Base-by-base conservation (phyloP, 2,797 vertebrate species). In the Phyllotis vaccarum region DNA sequence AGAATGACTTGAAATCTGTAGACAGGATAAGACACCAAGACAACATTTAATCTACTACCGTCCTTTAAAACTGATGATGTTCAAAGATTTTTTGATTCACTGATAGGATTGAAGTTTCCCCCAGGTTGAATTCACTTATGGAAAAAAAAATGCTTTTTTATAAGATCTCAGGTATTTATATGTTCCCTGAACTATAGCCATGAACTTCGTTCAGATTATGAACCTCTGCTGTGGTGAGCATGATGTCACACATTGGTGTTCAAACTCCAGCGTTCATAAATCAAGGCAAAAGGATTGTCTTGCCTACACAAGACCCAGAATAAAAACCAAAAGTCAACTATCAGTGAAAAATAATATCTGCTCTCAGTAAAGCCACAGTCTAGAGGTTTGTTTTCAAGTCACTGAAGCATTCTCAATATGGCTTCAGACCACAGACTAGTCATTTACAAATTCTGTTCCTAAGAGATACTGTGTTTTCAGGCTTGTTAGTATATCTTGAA, bases 141-240 rank as follows among this genome's bases (percentile, higher is more conserved):
- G n/a, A n/a, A 16, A 86, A 12, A 52, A 21, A 34, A 13, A 40
- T 10, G 29, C 12, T 31, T 81, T 89, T 87, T 81, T 40, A 68
- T 37, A 14, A 11, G 3, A 5, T 72, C 66, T 62, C 43, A 3
- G 0, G 10, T 68, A 78, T 60, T 37, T 74, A 46, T 3, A 34
- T 49, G 81, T 49, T 52, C 87, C n/a, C 46, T 92, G 49, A 96
- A 88, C 8, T 85, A 70, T 43, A 85, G 21, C 29, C 12, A 56
- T 43, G 34, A 87, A 81, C 83, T 96, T 96, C 27, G 88, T 96
- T 96, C 27, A 88, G 31, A 37, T 91, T 72, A 64, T 62, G 6
- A 24, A 24, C 34, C 17, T 81, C 52, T 86, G 4, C 24, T 76
- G 54, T 60, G 22, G 31, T 0, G 2, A 37, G 19, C 19, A 8